These are phyloP conservation scores for Ploceus nigricollis DNA, from an alignment of 2,113 vertebrate genomes.

Conservation along the genomic window DNA sequence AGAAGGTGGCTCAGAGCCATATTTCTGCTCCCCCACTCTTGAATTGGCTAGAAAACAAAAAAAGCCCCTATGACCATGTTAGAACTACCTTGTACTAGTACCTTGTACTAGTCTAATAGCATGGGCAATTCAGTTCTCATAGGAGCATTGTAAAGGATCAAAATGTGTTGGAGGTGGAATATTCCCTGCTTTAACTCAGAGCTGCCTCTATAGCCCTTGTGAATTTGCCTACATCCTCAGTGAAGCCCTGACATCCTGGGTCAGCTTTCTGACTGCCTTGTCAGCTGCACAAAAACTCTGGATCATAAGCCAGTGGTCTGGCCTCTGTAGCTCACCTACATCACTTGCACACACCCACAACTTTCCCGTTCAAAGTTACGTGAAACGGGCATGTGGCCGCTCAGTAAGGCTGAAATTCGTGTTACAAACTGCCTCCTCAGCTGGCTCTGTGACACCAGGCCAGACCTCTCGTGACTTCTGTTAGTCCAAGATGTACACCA, in stretches of 20 bases:
- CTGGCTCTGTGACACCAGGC: background rate
- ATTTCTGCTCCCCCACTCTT: background rate
- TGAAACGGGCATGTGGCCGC: background rate
- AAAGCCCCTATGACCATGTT: background rate
- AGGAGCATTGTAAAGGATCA: background rate
- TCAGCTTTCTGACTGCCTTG: background rate
- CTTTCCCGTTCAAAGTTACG: accelerated
- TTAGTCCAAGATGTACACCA: background rate
- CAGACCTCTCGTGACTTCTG: background rate
- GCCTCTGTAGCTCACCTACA: background rate
- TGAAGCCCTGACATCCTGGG: background rate
- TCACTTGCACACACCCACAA: background rate
- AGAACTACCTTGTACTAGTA: background rate
- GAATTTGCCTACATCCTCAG: background rate
- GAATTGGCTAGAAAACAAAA: background rate
- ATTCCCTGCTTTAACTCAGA: background rate
- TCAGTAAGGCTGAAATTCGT: background rate
- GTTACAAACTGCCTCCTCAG: background rate
- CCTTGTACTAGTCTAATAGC: background rate
- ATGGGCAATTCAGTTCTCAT: background rate
- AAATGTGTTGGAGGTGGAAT: background rate
- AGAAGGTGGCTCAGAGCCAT: background rate
- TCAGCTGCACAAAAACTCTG: background rate
- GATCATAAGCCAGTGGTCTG: background rate
- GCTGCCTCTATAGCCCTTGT: background rate